Conservation (phyloP, 2,113 vertebrate genomes). For the Himantopus leucocephalus region DNA sequence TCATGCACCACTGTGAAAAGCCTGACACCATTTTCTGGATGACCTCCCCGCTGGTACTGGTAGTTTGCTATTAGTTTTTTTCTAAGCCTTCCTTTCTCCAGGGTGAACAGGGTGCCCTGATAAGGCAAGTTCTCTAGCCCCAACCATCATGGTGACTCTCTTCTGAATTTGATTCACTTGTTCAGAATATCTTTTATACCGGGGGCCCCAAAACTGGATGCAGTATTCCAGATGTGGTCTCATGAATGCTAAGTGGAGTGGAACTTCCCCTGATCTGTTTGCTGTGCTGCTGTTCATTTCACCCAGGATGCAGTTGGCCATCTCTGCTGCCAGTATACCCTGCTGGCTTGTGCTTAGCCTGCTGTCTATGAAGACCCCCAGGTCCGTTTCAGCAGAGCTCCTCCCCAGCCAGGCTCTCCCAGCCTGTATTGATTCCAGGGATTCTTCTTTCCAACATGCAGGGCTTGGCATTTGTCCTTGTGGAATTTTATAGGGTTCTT, state of each 20-base stretch:
- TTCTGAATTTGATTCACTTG: neutral
- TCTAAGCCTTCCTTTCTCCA: neutral
- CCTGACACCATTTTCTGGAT: neutral
- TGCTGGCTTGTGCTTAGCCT: neutral
- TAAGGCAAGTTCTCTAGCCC: neutral
- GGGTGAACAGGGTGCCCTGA: neutral
- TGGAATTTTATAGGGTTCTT: neutral
- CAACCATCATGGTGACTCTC: neutral
- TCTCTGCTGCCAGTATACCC: neutral
- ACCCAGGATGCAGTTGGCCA: rapidly evolving
- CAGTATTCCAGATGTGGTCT: neutral
- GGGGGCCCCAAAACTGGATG: neutral
- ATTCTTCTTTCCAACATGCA: neutral
- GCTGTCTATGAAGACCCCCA: neutral
- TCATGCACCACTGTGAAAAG: neutral
- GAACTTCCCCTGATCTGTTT: neutral
- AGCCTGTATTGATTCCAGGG: neutral
- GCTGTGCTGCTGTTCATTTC: neutral
- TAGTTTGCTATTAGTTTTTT: neutral
- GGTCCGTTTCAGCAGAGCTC: neutral
- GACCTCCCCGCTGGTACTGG: neutral
- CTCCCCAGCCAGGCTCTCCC: neutral
- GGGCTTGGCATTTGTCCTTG: neutral
- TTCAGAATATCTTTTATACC: neutral
- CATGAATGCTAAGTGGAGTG: neutral